A percentile compares a stretch with the other conserved stretches of the same genome.
Conservation (phyloP, 2,888 invertebrate species). For the Galerucella pusilla region DNA sequence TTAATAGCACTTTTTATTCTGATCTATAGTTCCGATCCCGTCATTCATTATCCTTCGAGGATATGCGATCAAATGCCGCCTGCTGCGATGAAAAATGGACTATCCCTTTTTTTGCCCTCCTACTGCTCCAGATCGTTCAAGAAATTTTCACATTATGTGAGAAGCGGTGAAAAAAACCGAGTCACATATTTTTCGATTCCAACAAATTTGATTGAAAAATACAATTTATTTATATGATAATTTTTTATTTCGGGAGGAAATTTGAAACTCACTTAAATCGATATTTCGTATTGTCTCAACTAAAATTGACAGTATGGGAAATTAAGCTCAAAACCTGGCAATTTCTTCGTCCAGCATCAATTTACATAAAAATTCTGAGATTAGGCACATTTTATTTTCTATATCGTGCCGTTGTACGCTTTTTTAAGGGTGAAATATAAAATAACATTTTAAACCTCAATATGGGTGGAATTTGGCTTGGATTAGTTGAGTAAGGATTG, state of each 20-base stretch:
- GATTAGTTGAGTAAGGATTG: too few relatives aligned
- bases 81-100: conserved; percentile 31
- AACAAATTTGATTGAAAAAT: conserved; percentile 1
- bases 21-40: conserved; percentile 29
- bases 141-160: conserved; percentile 26
- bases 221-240: background rate
- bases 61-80: conserved; percentile 33
- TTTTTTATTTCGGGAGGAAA: background rate
- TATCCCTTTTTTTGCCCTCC: conserved; percentile 22
- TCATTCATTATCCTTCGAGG: conserved; percentile 34
- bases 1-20: conserved; percentile 35
- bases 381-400: too few relatives aligned
- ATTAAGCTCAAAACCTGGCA: too few relatives aligned
- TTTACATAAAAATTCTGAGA: too few relatives aligned
- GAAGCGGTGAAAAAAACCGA: conserved; percentile 9
- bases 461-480: too few relatives aligned
- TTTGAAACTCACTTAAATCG: too few relatives aligned
- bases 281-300: too few relatives aligned
- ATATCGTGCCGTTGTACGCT: too few relatives aligned
- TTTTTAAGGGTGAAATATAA: too few relatives aligned
- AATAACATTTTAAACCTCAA: too few relatives aligned
- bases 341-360: too few relatives aligned
- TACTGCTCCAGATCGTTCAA: conserved; percentile 18
- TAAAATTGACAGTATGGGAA: too few relatives aligned
- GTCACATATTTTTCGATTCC: background rate